phyloP scores from a whole-genome alignment of 2,888 invertebrate species.

The Argyra leucocephala region DNA sequence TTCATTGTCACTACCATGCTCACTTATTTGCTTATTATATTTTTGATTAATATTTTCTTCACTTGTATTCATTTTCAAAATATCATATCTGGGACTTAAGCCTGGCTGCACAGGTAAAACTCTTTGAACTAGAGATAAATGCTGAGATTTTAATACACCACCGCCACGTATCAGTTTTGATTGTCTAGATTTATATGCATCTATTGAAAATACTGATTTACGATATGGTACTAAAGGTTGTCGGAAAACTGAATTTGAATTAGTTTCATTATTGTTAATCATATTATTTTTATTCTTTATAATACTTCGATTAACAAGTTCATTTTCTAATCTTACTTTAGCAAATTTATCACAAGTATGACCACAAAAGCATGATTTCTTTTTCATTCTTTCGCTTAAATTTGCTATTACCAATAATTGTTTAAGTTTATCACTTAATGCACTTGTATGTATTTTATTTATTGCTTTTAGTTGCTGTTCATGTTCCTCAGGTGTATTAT shows the following conservation, averaged over 20 bases:
- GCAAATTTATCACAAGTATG: slow-evolving; percentile 37
- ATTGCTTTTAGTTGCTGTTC: slow-evolving; percentile 33
- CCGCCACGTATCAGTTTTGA: slow-evolving; percentile 18
- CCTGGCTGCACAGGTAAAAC: slow-evolving; percentile 58
- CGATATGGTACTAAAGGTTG: slow-evolving; percentile 36
- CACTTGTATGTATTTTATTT: slow-evolving; percentile 25
- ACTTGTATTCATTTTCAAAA: slow-evolving; percentile 27
- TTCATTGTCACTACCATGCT: neutral
- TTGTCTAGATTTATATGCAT: slow-evolving; percentile 27
- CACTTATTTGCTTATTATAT: slow-evolving; percentile 22
- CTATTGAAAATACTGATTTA: slow-evolving; percentile 33
- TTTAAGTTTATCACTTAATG: slow-evolving; percentile 38
- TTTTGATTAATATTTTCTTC: slow-evolving; percentile 25
- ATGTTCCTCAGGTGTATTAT: slow-evolving; percentile 27
- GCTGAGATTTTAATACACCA: slow-evolving; percentile 33
- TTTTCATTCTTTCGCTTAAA: slow-evolving; percentile 39
- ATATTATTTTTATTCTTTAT: slow-evolving; percentile 15
- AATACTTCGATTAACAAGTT: slow-evolving; percentile 1
- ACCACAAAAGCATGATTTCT: slow-evolving; percentile 37
- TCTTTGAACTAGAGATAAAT: slow-evolving; percentile 67
- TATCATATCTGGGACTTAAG: slow-evolving; percentile 30
- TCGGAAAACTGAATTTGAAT: slow-evolving; percentile 28
- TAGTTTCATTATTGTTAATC: slow-evolving; percentile 21
- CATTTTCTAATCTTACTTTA: slow-evolving; percentile 27
- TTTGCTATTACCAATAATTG: slow-evolving; percentile 41